Evolutionary conservation across 1,140 invertebrate species (phyloP).

Genomic region (Megalonaias nervosa): DNA sequence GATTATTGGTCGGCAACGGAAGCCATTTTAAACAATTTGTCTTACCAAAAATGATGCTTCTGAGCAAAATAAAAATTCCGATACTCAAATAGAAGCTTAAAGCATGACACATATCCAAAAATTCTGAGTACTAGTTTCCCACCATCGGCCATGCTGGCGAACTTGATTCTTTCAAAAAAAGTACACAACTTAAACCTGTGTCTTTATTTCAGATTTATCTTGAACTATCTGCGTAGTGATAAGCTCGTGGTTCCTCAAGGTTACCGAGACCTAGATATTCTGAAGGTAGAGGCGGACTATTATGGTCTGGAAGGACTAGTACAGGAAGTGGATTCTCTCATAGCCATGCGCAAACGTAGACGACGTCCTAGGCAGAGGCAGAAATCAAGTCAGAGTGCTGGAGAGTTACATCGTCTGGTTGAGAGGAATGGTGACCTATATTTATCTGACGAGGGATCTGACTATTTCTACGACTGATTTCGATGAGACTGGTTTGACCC

Average conservation of each 20-base stretch:
- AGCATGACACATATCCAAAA: background rate
- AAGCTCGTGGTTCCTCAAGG: constrained; percentile 48
- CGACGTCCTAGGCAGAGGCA: constrained; percentile 7
- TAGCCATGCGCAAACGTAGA: constrained; percentile 31
- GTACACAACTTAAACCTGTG: background rate
- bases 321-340: constrained; percentile 34
- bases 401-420: constrained; percentile 23
- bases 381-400: constrained; percentile 24
- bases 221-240: constrained; percentile 59
- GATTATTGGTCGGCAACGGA: too few species aligned
- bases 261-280: constrained; percentile 45
- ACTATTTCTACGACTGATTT: constrained; percentile 30
- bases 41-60: background rate
- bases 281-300: constrained; percentile 52
- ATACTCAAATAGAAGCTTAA: background rate
- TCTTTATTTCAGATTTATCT: constrained; percentile 45
- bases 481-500: too few species aligned
- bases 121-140: background rate
- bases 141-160: background rate
- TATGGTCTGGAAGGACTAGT: constrained; percentile 49
- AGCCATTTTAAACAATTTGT: background rate
- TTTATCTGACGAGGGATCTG: constrained; percentile 31
- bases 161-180: background rate
- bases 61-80: background rate
- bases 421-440: constrained; percentile 33